These are phyloP conservation scores for Sebastes vulpes DNA, from an alignment of 2,797 vertebrate species.

Conservation along the genomic window DNA sequence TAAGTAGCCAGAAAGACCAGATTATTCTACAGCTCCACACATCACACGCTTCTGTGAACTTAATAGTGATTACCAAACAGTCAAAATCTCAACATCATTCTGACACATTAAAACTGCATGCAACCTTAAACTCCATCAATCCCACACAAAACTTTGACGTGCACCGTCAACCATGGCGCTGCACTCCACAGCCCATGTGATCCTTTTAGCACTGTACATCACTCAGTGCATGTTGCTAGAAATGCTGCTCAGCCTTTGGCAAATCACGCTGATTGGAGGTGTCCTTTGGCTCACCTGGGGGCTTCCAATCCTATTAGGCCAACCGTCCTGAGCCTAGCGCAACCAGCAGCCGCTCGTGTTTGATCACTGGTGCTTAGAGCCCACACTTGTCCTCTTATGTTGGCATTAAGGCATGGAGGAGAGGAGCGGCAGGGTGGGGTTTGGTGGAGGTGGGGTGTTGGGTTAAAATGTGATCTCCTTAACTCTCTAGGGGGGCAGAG, in stretches of 20 bases:
- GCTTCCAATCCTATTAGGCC: constrained; percentile 90
- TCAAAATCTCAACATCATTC: constrained; percentile 47
- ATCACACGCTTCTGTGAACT: constrained; percentile 49
- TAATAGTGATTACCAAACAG: constrained; percentile 63
- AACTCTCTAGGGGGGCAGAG: constrained; percentile 84
- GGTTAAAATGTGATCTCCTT: constrained; percentile 86
- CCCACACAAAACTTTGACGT: constrained; percentile 59
- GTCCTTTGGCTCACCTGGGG: constrained; percentile 88
- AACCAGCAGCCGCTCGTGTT: constrained; percentile 82
- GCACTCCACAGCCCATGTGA: constrained; percentile 59
- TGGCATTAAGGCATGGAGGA: constrained; percentile 79
- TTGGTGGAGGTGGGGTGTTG: constrained; percentile 46
- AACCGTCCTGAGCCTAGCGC: constrained; percentile 84
- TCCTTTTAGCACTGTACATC: constrained; percentile 73
- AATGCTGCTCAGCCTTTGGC: constrained; percentile 74
- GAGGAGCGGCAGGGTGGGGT: constrained; percentile 73
- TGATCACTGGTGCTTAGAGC: constrained; percentile 88
- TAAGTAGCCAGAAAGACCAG: constrained; percentile 33
- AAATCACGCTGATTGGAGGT: constrained; percentile 85
- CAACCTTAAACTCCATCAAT: constrained; percentile 67
- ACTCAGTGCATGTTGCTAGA: constrained; percentile 65
- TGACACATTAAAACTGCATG: constrained; percentile 56
- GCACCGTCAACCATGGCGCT: constrained; percentile 52
- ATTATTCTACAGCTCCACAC: constrained; percentile 53
- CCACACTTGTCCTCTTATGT: constrained; percentile 87